Base-by-base conservation (phyloP, 2,888 invertebrate genomes). In the Agriopis leucophaearia region DNA sequence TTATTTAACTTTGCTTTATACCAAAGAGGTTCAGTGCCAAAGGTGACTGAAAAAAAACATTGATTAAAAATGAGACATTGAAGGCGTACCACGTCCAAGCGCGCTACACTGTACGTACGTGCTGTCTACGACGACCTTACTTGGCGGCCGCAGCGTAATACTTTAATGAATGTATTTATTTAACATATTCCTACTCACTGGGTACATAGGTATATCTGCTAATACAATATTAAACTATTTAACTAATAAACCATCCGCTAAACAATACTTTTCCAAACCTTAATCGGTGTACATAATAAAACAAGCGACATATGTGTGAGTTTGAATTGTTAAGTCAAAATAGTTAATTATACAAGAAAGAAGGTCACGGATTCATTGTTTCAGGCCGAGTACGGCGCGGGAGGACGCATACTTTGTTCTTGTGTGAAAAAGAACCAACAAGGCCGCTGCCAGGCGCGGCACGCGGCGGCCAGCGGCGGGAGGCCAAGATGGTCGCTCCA, bases 361-460 rank as follows among this genome's bases (percentile, higher is more conserved):
- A 87, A 90, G 91, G 91, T 83, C 88, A 81, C 77, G 81, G 83
- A 84, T 89, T 86, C 87, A 90, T 91, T 91, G 90, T 91, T 85
- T 83, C 84, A 82, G 78, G 76, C 82, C 68, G 50, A 15, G 45
- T 57, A 16, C 12, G 27, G 45, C 13, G 36, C 3, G 16, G 18
- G 9, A 59, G 42, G 35, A 56, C 56, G 38, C 7, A 27, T 6
- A 78, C 80, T 76, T 77, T 75, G 75, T 80, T 75, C 58, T 71
- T 62, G 56, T 83, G 82, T 80, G 84, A 83, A 82, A 80, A 80
- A 80, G 73, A 76, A 74, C 72, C 78, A 77, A 68, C 80, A 80
- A 81, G 83, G 84, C 74, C 74, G 61, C 45, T 0, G 8, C 27
- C 27, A 27, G 27, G 27, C 27, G 27, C 45, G 35, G 50, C 52